Evolutionary conservation across 2,888 invertebrate genomes (phyloP).

Genomic region (Orthosia gothica): DNA sequence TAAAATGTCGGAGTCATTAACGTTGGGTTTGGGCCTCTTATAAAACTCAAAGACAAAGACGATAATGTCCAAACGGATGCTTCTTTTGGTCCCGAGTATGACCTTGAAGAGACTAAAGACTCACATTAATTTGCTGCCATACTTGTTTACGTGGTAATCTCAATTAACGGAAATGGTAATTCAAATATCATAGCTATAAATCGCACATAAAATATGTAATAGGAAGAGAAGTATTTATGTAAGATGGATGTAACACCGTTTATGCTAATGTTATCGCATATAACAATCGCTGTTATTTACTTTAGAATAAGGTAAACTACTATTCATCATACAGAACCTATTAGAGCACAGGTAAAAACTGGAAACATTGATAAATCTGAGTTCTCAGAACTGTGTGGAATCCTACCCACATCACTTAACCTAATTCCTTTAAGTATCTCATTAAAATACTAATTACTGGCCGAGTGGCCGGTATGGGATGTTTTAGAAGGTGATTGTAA

Average conservation of each 20-base stretch:
- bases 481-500: slow-evolving; percentile 33
- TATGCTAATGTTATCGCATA: slow-evolving; percentile 45
- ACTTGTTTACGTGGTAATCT: slow-evolving; percentile 28
- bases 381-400: slow-evolving; percentile 38
- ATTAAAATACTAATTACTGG: slow-evolving; percentile 51
- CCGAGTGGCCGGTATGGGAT: slow-evolving; percentile 21
- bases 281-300: slow-evolving; percentile 41
- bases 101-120: slow-evolving; percentile 15
- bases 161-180: slow-evolving; percentile 19
- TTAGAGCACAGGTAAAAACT: slow-evolving; percentile 50
- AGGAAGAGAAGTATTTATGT: slow-evolving; percentile 41
- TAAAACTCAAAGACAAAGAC: slow-evolving; percentile 13
- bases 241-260: slow-evolving; percentile 46
- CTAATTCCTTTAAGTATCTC: slow-evolving; percentile 47
- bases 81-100: background rate
- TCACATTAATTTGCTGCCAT: slow-evolving; percentile 26
- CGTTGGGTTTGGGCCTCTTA: background rate
- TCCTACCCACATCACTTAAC: slow-evolving; percentile 41
- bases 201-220: slow-evolving; percentile 29
- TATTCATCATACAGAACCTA: slow-evolving; percentile 18
- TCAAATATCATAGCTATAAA: slow-evolving; percentile 2
- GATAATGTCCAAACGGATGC: slow-evolving; percentile 6
- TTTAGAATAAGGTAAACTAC: slow-evolving; percentile 22
- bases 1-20: slow-evolving; percentile 48
- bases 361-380: slow-evolving; percentile 22